Conservation (phyloP, 2,113 vertebrate species). For the Barbus barbus region DNA sequence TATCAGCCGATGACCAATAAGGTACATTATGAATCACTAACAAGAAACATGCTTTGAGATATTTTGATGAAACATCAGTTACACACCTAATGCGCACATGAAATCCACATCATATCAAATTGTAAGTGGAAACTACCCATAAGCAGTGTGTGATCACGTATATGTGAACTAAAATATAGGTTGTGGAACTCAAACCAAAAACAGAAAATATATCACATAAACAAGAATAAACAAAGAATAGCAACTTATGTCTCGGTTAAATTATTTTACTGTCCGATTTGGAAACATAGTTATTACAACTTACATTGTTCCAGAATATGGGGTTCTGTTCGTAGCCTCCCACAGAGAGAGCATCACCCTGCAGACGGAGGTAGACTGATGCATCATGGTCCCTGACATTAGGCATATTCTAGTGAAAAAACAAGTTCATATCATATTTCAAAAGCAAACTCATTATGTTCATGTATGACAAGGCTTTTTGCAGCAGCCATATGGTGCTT, state of each 20-base stretch:
- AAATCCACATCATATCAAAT: background rate
- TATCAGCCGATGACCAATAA: background rate
- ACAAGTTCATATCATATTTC: background rate
- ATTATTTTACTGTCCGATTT: background rate
- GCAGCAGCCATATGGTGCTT: background rate
- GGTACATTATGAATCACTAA: background rate
- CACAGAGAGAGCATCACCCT: slow-evolving; percentile 96
- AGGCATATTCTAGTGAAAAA: slow-evolving; percentile 87
- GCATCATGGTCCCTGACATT: slow-evolving; percentile 96
- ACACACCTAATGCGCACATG: background rate
- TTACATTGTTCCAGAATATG: slow-evolving; percentile 96
- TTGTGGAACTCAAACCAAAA: background rate
- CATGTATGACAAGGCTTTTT: background rate
- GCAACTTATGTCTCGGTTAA: background rate
- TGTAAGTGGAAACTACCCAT: background rate
- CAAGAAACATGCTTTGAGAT: background rate
- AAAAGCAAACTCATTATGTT: background rate
- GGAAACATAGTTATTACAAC: background rate
- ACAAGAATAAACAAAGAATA: background rate
- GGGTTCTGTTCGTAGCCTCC: slow-evolving; percentile 96
- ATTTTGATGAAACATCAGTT: background rate
- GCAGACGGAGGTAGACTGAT: slow-evolving; percentile 95
- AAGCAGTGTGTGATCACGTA: background rate
- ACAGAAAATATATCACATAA: background rate
- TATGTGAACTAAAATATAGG: background rate